A percentile compares a stretch with the other conserved stretches of the same genome.
Conservation (phyloP, 2,888 invertebrate genomes). For the Andrena fulva region DNA sequence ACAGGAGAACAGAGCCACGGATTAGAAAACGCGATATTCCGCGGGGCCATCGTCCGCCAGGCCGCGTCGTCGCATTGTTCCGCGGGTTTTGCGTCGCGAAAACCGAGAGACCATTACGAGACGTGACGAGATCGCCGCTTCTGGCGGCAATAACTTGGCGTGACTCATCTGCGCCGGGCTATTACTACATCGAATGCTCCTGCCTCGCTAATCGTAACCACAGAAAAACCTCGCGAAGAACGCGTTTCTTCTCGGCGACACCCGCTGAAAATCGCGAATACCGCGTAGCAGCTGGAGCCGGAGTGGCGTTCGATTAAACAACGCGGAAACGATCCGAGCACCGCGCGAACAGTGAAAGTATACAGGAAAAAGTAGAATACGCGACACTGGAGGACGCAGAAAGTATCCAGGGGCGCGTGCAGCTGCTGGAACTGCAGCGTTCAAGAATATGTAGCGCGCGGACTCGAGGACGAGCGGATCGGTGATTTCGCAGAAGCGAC, state of each 20-base stretch:
- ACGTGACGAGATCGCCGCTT: conserved; percentile 22
- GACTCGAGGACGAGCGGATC: neutral
- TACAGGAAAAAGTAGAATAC: conserved; percentile 4
- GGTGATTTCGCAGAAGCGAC: neutral
- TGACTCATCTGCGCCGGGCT: conserved; percentile 31
- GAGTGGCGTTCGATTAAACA: neutral
- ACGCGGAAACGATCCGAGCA: conserved; percentile 7
- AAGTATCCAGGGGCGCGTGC: neutral
- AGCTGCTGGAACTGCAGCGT: neutral
- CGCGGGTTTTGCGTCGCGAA: conserved; percentile 31
- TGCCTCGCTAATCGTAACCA: neutral
- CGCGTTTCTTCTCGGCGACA: neutral
- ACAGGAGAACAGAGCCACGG: conserved; percentile 56
- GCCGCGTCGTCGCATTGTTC: conserved; percentile 36
- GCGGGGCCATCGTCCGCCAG: conserved; percentile 61
- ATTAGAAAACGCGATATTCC: conserved; percentile 67
- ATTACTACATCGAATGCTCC: neutral
- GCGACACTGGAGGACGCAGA: neutral
- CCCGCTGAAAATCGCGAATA: neutral
- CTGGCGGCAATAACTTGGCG: conserved; percentile 17
- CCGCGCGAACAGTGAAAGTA: conserved; percentile 28
- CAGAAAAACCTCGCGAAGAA: neutral
- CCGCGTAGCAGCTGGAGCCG: neutral
- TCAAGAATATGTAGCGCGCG: neutral
- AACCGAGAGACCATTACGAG: conserved; percentile 32